These are phyloP conservation scores for Urocitellus parryii DNA, from an alignment of 2,113 vertebrate species.

Conservation along the genomic window DNA sequence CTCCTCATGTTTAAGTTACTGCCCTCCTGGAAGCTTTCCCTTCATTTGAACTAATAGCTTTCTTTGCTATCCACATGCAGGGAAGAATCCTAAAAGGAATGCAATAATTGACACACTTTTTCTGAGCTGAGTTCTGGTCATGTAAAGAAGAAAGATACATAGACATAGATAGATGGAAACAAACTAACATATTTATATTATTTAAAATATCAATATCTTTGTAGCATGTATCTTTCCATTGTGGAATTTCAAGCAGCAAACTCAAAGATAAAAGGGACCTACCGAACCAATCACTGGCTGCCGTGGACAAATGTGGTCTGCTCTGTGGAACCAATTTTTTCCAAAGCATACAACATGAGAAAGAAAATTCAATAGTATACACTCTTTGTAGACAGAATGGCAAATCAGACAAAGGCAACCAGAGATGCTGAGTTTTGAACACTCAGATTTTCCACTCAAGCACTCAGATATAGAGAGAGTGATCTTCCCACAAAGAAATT, in stretches of 20 bases:
- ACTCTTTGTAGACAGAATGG: not conserved
- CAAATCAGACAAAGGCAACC: not conserved
- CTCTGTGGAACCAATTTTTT: not conserved
- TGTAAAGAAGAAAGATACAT: not conserved
- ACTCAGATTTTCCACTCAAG: not conserved
- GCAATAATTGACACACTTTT: not conserved
- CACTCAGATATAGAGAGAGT: not conserved
- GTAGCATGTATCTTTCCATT: not conserved
- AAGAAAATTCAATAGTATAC: not conserved
- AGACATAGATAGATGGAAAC: not conserved
- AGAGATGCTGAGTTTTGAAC: not conserved
- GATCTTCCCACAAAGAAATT: not conserved
- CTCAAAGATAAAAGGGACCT: not conserved
- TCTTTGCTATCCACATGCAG: not conserved
- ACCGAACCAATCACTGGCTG: not conserved
- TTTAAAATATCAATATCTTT: not conserved
- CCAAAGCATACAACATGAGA: not conserved
- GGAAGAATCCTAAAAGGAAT: accelerated
- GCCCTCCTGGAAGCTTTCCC: not conserved
- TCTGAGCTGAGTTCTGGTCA: not conserved
- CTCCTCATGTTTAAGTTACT: not conserved
- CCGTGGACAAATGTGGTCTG: no score
- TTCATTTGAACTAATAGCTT: not conserved
- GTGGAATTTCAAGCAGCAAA: not conserved
- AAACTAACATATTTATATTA: not conserved